Conservation (phyloP, 2,113 vertebrate species). For the Pachycephala philippinensis region DNA sequence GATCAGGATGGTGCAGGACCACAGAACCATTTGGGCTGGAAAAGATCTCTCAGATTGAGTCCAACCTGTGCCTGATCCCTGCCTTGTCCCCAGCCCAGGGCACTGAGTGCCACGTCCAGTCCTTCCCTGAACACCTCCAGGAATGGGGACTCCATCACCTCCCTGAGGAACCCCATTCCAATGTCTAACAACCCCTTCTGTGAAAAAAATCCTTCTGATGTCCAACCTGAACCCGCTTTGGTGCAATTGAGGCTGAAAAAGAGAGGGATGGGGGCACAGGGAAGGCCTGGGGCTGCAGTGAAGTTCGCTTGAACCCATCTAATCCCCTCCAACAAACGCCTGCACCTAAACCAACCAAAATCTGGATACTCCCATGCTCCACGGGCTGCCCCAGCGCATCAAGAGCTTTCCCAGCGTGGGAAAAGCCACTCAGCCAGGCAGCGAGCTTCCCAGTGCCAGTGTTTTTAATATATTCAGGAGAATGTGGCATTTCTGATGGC, state of each 20-base stretch:
- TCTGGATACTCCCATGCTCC: accelerated
- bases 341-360: neutral
- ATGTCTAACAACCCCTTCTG: neutral
- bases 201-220: neutral
- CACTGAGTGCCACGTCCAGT: neutral
- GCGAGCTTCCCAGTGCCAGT: neutral
- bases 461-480: conserved; percentile 11
- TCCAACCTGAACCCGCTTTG: neutral
- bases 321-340: accelerated
- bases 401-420: neutral
- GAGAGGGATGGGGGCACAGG: neutral
- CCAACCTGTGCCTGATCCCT: accelerated
- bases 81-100: neutral
- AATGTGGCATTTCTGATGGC: conserved; percentile 63
- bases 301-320: neutral
- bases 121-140: neutral
- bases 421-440: conserved; percentile 1
- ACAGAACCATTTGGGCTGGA: neutral
- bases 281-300: accelerated
- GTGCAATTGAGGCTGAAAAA: accelerated
- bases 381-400: neutral
- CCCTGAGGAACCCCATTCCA: neutral
- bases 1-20: neutral
- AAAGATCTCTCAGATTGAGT: neutral
- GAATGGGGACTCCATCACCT: neutral